Evolutionary conservation across 2,888 invertebrate genomes (phyloP).

Genomic region (Malthinus seriepunctatus): DNA sequence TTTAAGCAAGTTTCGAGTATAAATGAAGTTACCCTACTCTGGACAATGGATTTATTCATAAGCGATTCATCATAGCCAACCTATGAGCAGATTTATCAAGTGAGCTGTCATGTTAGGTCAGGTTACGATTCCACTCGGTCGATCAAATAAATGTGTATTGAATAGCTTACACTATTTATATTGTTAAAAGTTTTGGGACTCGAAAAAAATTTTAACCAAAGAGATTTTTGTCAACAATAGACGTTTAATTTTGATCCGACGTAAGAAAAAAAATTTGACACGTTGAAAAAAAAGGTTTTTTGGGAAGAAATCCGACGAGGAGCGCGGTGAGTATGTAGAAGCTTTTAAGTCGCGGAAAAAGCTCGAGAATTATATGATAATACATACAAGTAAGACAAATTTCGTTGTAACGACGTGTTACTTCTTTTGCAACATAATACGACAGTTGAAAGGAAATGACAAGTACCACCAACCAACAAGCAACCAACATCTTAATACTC

Average conservation of each 20-base stretch:
- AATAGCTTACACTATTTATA: slow-evolving; percentile 20
- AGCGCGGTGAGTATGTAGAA: no score
- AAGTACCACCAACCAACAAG: slow-evolving; percentile 1
- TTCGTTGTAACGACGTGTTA: neutral
- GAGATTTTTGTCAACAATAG: slow-evolving; percentile 8
- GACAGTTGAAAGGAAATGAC: slow-evolving; percentile 5
- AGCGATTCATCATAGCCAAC: slow-evolving; percentile 33
- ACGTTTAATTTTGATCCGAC: neutral
- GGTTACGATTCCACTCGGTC: slow-evolving; percentile 34
- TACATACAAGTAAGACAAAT: no score
- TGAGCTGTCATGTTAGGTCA: slow-evolving; percentile 34
- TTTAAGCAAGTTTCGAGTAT: slow-evolving; percentile 9
- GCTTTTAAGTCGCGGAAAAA: no score
- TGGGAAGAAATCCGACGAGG: no score
- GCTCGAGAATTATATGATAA: no score
- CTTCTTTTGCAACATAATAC: slow-evolving; percentile 4
- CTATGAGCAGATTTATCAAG: slow-evolving; percentile 24
- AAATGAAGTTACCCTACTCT: slow-evolving; percentile 24
- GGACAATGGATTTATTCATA: slow-evolving; percentile 33
- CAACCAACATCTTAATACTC: neutral
- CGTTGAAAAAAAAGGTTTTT: no score
- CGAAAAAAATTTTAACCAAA: neutral
- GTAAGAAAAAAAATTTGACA: no score
- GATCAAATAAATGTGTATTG: slow-evolving; percentile 26
- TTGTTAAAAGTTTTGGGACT: slow-evolving; percentile 14